Base-by-base conservation (phyloP, 2,797 vertebrate genomes). In the Cetoscarus ocellatus region DNA sequence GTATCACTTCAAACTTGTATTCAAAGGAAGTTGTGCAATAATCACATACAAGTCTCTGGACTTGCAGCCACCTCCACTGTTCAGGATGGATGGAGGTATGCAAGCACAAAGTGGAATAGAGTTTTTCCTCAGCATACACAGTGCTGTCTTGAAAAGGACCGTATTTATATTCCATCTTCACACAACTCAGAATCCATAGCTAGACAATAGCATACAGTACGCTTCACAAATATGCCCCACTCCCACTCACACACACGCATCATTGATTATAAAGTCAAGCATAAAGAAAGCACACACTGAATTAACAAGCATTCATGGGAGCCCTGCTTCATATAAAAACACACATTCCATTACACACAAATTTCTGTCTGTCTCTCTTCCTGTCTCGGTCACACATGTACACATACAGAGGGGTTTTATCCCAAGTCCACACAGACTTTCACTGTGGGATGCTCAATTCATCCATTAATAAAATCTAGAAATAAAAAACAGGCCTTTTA, bases 361-460 rank as follows among this genome's bases (percentile, higher is more conserved):
- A 19, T 50, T 9, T 19, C 27, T 1, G 61, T 65, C 83, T 69
- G 86, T 84, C 88, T 59, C 74, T 81, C 70, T 65, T 57, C 65
- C 65, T 64, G 43, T 72, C 69, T 74, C 27, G 58, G 2, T 65
- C 8, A 75, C n/a, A 76, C 15, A 58, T 0, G 57, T 15, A 68
- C 15, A 66, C 40, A 67, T 13, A 70, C 8, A 55, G 60, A 85
- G 80, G 80, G 42, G 70, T 70, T 85, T 86, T 69, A 12, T 71
- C 67, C 49, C 17, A 67, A 68, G 57, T 44, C 48, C 52, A 6
- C 4, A 34, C 2, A n/a, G 0, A 43, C 18, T 53, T 48, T 17
- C 5, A 45, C 40, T 47, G 10, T 3, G 13, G 1, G 7, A 51
- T 12, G 13, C 49, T 8, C 5, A 39, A 39, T 39, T 39, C 9